Conservation (phyloP, 2,888 invertebrate genomes). For the Drosophila pseudotalamancana region DNA sequence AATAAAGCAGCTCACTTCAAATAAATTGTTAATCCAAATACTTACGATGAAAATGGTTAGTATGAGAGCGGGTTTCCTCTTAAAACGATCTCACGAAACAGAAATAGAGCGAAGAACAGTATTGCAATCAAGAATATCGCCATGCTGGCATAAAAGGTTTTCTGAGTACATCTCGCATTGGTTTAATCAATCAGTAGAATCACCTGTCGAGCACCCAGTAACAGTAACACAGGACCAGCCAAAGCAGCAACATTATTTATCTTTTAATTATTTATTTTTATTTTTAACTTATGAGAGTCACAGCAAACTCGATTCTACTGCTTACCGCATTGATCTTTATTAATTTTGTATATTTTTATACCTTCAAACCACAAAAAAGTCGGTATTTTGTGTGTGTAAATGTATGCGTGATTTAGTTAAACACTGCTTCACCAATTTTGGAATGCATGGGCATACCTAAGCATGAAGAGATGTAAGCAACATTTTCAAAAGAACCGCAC, state of each 20-base stretch:
- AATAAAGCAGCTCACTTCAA: no score
- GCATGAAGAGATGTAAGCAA: no score
- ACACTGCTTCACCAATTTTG: no score
- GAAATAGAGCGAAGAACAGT: constrained; percentile 29
- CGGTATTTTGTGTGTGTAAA: no score
- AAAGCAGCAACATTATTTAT: constrained; percentile 8
- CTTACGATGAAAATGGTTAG: constrained; percentile 33
- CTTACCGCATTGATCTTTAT: background rate
- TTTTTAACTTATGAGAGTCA: constrained; percentile 5
- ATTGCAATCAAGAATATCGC: constrained; percentile 23
- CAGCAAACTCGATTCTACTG: constrained; percentile 18
- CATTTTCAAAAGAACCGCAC: no score
- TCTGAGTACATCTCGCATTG: background rate
- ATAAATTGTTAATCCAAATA: background rate
- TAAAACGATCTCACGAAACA: constrained; percentile 23
- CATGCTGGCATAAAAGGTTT: constrained; percentile 10
- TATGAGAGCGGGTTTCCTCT: background rate
- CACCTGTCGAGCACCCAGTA: background rate
- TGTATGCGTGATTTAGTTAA: no score
- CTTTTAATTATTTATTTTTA: background rate
- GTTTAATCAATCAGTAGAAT: background rate
- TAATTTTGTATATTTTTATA: no score
- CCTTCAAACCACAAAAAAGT: no score
- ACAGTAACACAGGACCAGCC: constrained; percentile 24
- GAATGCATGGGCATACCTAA: no score